These are phyloP conservation scores for Leptinotarsa tumamoca DNA, from an alignment of 2,888 invertebrate genomes.

Conservation along the genomic window DNA sequence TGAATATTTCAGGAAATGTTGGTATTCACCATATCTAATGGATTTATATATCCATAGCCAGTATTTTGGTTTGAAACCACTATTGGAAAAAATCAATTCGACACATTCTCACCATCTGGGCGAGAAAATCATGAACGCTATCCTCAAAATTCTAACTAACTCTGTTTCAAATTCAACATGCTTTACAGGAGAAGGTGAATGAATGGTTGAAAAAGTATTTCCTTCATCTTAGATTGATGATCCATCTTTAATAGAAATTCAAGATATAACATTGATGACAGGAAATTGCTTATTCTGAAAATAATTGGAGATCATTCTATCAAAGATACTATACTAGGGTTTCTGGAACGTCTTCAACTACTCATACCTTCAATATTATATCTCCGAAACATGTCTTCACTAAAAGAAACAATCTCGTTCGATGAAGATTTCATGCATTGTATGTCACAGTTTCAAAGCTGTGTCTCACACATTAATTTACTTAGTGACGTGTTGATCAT, in stretches of 20 bases:
- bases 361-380: conserved; percentile 72
- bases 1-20: conserved; percentile 71
- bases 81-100: conserved; percentile 77
- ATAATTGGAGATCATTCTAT: conserved; percentile 30
- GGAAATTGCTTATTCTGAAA: conserved; percentile 57
- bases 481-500: conserved; percentile 75
- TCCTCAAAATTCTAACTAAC: conserved; percentile 65
- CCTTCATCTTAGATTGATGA: conserved; percentile 48
- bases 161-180: conserved; percentile 53
- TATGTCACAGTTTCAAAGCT: conserved; percentile 77
- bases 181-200: conserved; percentile 54
- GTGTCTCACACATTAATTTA: conserved; percentile 70
- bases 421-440: conserved; percentile 71
- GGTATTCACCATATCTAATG: conserved; percentile 76
- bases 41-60: conserved; percentile 75
- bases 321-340: conserved; percentile 58
- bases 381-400: conserved; percentile 68
- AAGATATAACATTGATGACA: conserved; percentile 48
- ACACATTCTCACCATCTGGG: conserved; percentile 73
- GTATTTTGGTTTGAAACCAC: conserved; percentile 74
- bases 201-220: conserved; percentile 47
- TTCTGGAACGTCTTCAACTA: conserved; percentile 73
- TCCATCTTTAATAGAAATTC: conserved; percentile 62
- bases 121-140: conserved; percentile 73
- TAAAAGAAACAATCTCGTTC: conserved; percentile 71